Conservation (phyloP, 2,113 vertebrate species). For the Psephotus haematonotus region DNA sequence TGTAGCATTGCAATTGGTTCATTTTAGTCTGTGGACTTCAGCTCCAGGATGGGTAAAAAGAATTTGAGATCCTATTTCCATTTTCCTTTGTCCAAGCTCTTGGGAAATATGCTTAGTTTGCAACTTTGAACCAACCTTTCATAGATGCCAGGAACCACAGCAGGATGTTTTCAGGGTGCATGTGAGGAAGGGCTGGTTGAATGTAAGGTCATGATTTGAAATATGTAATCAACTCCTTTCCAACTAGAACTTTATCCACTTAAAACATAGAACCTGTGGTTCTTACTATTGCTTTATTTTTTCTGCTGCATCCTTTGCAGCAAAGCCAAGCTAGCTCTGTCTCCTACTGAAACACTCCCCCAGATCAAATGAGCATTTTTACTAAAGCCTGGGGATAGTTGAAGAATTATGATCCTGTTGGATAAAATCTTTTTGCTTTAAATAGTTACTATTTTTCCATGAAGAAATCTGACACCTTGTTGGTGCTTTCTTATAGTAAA, state of each 20-base stretch:
- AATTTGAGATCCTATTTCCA: constrained; percentile 3
- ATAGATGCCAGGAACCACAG: constrained; percentile 58
- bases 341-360: constrained; percentile 49
- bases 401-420: constrained; percentile 63
- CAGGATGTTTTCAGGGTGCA: constrained; percentile 36
- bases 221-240: constrained; percentile 55
- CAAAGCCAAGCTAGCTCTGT: constrained; percentile 56
- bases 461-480: constrained; percentile 79
- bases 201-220: constrained; percentile 49
- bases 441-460: constrained; percentile 73
- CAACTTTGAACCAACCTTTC: constrained; percentile 21
- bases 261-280: constrained; percentile 45
- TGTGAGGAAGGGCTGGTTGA: constrained; percentile 53
- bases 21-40: background rate
- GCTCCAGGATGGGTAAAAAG: background rate
- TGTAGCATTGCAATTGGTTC: background rate
- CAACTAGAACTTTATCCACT: constrained; percentile 38
- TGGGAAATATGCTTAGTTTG: constrained; percentile 22
- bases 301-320: constrained; percentile 49
- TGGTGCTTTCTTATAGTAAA: constrained; percentile 81
- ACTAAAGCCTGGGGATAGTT: constrained; percentile 47
- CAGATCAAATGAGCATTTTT: constrained; percentile 66
- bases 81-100: background rate
- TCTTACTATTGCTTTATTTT: constrained; percentile 13
- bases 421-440: constrained; percentile 77